Evolutionary conservation across 2,888 invertebrate genomes (phyloP), one percentile per base, ranked within the genome.

Genomic region (Zaprionus lineosus): DNA sequence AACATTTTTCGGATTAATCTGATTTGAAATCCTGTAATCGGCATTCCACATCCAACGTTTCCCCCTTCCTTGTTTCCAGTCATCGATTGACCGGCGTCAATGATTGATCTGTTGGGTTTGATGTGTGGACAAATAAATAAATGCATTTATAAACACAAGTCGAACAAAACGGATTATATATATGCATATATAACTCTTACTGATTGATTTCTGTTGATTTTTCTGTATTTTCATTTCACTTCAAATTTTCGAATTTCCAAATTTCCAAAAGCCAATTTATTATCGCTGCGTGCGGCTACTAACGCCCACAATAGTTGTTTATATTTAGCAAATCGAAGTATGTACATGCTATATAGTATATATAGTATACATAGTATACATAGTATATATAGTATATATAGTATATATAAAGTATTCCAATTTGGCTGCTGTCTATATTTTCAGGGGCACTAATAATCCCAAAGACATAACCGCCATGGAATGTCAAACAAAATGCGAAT

Each of bases 401-500:
- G n/a, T 11, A 43, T 24, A 46, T 47, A 59, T 34, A 26, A 12
- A 21, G 21, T 24, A 24, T 24, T 6, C 39, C 5, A 11, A 24
- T 57, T 47, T 64, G 44, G 37, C 18, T 16, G 37, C 39, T 57
- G 67, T 60, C 55, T 57, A 51, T 53, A 50, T 21, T 73, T 73
- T 70, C 52, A 64, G 56, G 58, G 56, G 56, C 52, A 74, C 41
- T 56, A 41, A 44, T 53, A 56, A 57, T 66, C 61, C 50, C 34
- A 2, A 51, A 53, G 31, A 46, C 48, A 46, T 19, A 53, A 33
- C 7, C 37, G 46, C 19, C 61, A 70, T 81, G 82, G 77, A 84
- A 77, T 84, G 74, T 81, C 63, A 70, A 81, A 61, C 61, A 57
- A 73, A 61, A 77, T 67, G 39, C 46, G 46, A 73, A 60, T 65